These are phyloP conservation scores for Anas acuta DNA, from an alignment of 2,797 vertebrate species.

Conservation along the genomic window DNA sequence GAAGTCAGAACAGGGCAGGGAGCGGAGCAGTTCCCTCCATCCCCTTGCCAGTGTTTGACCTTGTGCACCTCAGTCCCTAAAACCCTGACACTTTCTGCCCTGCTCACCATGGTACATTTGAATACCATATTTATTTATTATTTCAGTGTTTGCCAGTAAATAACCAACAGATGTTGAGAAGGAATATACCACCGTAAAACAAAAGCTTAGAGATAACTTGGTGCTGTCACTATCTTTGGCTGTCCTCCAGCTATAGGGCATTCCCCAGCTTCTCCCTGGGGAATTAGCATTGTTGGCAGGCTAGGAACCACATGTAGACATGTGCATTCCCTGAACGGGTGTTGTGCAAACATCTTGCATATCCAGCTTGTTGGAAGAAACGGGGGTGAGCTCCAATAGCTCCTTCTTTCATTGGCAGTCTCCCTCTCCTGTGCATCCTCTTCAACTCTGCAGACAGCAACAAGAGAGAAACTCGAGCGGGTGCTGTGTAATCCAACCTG, in stretches of 20 bases:
- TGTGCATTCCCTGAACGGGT: rapidly evolving
- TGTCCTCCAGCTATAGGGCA: background rate
- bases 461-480: background rate
- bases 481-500: background rate
- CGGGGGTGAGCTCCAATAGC: background rate
- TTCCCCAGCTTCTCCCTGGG: background rate
- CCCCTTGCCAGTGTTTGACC: background rate
- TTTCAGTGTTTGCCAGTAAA: background rate
- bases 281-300: background rate
- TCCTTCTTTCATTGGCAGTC: background rate
- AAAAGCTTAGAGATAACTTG: background rate
- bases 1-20: background rate
- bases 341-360: background rate
- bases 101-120: background rate
- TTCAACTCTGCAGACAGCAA: background rate
- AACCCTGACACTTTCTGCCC: background rate
- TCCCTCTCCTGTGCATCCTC: background rate
- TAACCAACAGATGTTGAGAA: background rate
- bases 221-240: background rate
- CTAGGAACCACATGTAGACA: background rate
- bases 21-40: background rate
- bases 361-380: background rate
- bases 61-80: background rate
- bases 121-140: background rate
- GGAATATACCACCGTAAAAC: background rate